phyloP scores from a whole-genome alignment of 2,797 vertebrate species.

The Gadopsis marmoratus region DNA sequence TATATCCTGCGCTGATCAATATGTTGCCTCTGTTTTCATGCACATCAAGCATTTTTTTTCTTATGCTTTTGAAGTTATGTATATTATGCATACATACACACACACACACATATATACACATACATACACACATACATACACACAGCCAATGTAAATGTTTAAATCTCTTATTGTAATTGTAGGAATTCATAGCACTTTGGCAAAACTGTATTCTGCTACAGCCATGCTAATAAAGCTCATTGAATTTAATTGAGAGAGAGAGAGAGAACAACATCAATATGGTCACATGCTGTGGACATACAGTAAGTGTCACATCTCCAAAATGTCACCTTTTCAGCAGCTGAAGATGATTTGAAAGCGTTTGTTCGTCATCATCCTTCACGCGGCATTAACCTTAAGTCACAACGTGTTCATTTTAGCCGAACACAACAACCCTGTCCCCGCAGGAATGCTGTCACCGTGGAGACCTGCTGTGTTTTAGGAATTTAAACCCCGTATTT shows the following conservation, averaged over 20 bases:
- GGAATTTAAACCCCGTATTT: not conserved
- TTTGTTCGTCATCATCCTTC: not conserved
- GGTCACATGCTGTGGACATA: slow-evolving; percentile 23
- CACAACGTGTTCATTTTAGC: not conserved
- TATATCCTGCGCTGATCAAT: no score
- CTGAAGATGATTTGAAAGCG: not conserved
- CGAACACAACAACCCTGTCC: not conserved
- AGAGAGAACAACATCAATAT: slow-evolving; percentile 45
- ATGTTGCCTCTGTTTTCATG: no score
- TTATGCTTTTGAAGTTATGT: no score
- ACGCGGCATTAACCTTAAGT: not conserved
- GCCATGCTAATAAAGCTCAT: no score
- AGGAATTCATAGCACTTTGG: no score
- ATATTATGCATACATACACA: no score
- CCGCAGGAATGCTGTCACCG: not conserved
- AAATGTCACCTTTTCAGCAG: slow-evolving; percentile 19
- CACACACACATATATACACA: no score
- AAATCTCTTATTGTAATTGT: no score
- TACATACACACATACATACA: no score
- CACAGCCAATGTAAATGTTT: no score
- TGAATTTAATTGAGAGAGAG: not conserved
- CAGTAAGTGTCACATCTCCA: slow-evolving; percentile 15
- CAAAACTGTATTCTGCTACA: no score
- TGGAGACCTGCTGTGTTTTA: not conserved
- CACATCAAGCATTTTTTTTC: no score